A percentile compares a stretch with the other conserved stretches of the same genome.
Evolutionary conservation across 2,888 invertebrate species (phyloP).

Genomic region (Apocheima hispidaria): DNA sequence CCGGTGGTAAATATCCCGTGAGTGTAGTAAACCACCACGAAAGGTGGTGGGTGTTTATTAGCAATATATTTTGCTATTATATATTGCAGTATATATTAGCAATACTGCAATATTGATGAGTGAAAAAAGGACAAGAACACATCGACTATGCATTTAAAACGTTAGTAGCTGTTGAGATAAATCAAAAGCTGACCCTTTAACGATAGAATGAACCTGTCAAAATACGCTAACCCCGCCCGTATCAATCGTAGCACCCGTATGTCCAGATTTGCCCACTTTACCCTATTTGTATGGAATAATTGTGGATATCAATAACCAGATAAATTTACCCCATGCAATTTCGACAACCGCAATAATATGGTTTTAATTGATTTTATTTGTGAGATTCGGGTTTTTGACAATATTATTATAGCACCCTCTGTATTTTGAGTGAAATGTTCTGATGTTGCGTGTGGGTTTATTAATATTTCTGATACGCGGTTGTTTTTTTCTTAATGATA

Average conservation of each 20-base stretch:
- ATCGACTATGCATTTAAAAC: no score
- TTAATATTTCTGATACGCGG: no score
- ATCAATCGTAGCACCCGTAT: slow-evolving; percentile 79
- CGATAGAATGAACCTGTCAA: slow-evolving; percentile 70
- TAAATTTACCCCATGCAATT: slow-evolving; percentile 66
- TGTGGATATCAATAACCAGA: slow-evolving; percentile 82
- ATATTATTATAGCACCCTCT: slow-evolving; percentile 60
- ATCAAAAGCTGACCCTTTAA: slow-evolving; percentile 43
- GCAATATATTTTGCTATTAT: no score
- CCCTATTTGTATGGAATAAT: slow-evolving; percentile 69
- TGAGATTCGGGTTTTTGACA: slow-evolving; percentile 60
- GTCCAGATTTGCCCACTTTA: slow-evolving; percentile 77
- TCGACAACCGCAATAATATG: slow-evolving; percentile 65
- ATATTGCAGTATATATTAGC: no score
- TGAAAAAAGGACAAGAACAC: no score
- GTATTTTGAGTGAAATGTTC: slow-evolving; percentile 17
- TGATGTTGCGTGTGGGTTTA: slow-evolving; percentile 25
- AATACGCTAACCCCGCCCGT: slow-evolving; percentile 76
- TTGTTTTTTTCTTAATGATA: slow-evolving; percentile 5
- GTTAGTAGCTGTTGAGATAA: no score
- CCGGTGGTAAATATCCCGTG: no score
- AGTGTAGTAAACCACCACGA: no score
- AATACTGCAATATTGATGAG: no score
- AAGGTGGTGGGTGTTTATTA: no score
- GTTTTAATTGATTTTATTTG: slow-evolving; percentile 81